Percentiles rank a stretch among this genome's conserved stretches.
Conservation (phyloP, 2,797 vertebrate genomes). For the Gastrophryne carolinensis region DNA sequence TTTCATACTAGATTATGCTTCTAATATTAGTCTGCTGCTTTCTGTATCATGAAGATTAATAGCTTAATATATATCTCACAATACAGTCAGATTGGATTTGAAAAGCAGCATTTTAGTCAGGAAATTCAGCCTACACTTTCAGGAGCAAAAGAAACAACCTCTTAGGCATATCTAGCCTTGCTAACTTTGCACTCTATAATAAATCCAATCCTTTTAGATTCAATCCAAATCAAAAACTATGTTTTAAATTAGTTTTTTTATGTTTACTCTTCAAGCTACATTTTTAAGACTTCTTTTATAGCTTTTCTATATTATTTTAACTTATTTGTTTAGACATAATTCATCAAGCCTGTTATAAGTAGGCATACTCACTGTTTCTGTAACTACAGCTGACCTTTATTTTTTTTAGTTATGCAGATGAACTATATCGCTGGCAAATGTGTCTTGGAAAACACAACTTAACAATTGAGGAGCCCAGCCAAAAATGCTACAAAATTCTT, state of each 20-base stretch:
- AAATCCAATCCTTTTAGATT: too few species aligned
- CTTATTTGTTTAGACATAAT: neutral
- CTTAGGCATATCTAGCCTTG: too few species aligned
- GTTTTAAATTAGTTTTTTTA: neutral
- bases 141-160: too few species aligned
- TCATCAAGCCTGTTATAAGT: too few species aligned
- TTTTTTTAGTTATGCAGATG: constrained; percentile 71
- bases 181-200: too few species aligned
- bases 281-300: neutral
- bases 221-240: too few species aligned
- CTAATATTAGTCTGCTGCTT: neutral
- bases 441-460: constrained; percentile 79
- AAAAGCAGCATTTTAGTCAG: too few species aligned
- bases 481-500: constrained; percentile 65
- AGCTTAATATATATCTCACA: neutral
- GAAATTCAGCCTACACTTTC: too few species aligned
- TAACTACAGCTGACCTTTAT: neutral
- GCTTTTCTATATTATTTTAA: neutral
- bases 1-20: neutral
- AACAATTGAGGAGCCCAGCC: constrained; percentile 64
- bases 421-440: constrained; percentile 75
- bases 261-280: neutral
- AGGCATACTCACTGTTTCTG: neutral
- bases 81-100: too few species aligned
- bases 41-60: neutral